These are phyloP conservation scores for Cremastinae sp. DNA, from an alignment of 2,888 invertebrate genomes.

Conservation along the genomic window DNA sequence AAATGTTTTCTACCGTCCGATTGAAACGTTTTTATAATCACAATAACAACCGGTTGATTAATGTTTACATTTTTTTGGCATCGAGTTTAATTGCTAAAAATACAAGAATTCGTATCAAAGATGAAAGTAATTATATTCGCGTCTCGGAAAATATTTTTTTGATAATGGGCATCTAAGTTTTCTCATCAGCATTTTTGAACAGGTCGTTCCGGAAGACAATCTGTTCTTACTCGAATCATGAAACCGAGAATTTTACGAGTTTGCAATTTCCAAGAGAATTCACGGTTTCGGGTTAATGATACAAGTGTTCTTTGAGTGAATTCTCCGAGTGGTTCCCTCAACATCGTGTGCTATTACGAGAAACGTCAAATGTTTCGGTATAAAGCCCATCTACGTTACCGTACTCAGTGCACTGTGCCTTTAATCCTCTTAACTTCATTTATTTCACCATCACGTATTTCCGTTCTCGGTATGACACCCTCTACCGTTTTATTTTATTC, in stretches of 20 bases:
- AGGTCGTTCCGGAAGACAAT: not conserved
- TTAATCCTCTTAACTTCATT: slow-evolving; percentile 64
- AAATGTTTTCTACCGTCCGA: no score
- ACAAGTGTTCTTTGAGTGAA: slow-evolving; percentile 50
- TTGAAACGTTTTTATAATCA: no score
- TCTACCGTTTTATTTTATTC: slow-evolving; percentile 27
- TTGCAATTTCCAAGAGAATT: slow-evolving; percentile 66
- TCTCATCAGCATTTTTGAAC: no score
- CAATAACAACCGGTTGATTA: not conserved
- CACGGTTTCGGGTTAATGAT: slow-evolving; percentile 46
- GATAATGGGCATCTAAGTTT: no score
- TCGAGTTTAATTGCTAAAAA: no score
- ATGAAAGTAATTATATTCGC: no score
- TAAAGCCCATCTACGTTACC: slow-evolving; percentile 30
- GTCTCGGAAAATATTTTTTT: no score
- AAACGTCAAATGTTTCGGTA: slow-evolving; percentile 44
- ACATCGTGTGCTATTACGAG: slow-evolving; percentile 32
- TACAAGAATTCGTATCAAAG: no score
- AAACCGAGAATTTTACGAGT: slow-evolving; percentile 62
- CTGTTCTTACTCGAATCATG: slow-evolving; percentile 31
- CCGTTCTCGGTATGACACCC: slow-evolving; percentile 11
- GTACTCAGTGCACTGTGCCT: not conserved
- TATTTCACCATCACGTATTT: slow-evolving; percentile 58
- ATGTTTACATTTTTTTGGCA: not conserved
- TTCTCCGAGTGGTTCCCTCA: slow-evolving; percentile 30